Percentiles rank a stretch among this genome's conserved stretches.
Conservation (phyloP, 2,888 invertebrate species). For the Perdita meconis region DNA sequence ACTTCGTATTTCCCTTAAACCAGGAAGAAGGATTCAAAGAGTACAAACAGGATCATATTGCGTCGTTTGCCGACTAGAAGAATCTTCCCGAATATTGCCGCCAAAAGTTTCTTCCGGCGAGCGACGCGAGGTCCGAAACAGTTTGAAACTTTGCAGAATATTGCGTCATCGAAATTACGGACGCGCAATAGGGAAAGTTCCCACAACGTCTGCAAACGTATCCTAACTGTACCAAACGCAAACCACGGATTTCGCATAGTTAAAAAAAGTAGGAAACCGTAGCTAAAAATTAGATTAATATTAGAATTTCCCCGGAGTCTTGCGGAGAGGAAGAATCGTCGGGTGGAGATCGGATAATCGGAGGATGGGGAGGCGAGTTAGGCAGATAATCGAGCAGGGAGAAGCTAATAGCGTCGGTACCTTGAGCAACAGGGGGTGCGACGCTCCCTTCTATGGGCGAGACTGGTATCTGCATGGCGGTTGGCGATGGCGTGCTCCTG, state of each 20-base stretch:
- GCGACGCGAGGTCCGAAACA: not conserved
- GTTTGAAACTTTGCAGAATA: not conserved
- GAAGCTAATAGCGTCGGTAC: slow-evolving; percentile 62
- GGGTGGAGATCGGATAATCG: too few relatives aligned
- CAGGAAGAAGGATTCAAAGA: too few relatives aligned
- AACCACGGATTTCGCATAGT: too few relatives aligned
- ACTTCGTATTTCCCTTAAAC: too few relatives aligned
- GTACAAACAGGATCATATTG: not conserved
- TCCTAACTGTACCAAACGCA: too few relatives aligned
- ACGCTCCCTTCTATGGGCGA: slow-evolving; percentile 73
- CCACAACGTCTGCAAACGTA: not conserved
- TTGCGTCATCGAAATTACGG: not conserved
- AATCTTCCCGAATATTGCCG: not conserved
- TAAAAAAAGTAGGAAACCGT: too few relatives aligned
- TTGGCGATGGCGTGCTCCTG: slow-evolving; percentile 78
- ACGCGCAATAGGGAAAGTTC: not conserved
- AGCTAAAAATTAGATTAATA: too few relatives aligned
- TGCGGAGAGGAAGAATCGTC: too few relatives aligned
- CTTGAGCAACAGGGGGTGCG: slow-evolving; percentile 74
- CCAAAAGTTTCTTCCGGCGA: not conserved
- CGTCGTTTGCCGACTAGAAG: not conserved
- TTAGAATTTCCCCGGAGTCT: too few relatives aligned
- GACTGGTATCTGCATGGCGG: slow-evolving; percentile 66
- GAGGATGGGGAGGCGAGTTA: too few relatives aligned
- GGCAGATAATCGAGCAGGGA: slow-evolving; percentile 5